Base-by-base conservation (phyloP, 2,797 vertebrate species). In the Thalassophryne amazonica region DNA sequence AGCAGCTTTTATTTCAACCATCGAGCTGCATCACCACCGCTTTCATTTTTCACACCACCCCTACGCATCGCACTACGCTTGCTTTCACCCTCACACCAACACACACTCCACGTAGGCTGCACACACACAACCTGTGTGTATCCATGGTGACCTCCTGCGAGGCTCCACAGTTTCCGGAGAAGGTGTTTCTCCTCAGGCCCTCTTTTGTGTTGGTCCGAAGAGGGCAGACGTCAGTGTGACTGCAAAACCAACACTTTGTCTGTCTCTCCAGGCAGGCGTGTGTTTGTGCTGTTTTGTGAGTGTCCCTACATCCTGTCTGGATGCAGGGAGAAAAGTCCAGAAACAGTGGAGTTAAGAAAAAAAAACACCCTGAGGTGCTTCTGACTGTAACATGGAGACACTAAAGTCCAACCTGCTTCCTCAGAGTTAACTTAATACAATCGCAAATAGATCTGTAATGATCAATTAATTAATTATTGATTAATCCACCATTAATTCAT, bases 241-340 rank as follows among this genome's bases (percentile, higher is more conserved):
- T 38, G 17, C 27, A 55, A 27, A 47, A 70, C 59, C 45, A 39
- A 46, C 9, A n/a, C 23, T 27, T 22, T 36, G 37, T 53, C 33
- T 18, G 50, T 60, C 40, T 41, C 21, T 15, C 17, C 47, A 38
- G 39, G 38, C 12, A n/a, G 51, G 39, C 8, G 51, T 38, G 33
- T 49, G 36, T 38, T n/a, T 40, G 34, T 12, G 36, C 14, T 48
- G 16, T 31, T 10, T 17, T 35, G 29, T 36, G 39, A 60, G 33
- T 34, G 22, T 24, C 11, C 38, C 11, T 28, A 36, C 5, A 7
- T 4, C 42, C 36, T 40, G 27, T 51, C 31, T 35, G 84, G 82
- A 87, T 81, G 82, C 60, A 65, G 55, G 62, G 49, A 70, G 62
- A 85, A 74, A 77, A 83, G 76, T 81, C 78, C 76, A 72, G 60